Percentiles rank a stretch among this genome's conserved stretches.
These are phyloP conservation scores for Drosophila funebris DNA, from an alignment of 1,140 invertebrate genomes.

Conservation along the genomic window DNA sequence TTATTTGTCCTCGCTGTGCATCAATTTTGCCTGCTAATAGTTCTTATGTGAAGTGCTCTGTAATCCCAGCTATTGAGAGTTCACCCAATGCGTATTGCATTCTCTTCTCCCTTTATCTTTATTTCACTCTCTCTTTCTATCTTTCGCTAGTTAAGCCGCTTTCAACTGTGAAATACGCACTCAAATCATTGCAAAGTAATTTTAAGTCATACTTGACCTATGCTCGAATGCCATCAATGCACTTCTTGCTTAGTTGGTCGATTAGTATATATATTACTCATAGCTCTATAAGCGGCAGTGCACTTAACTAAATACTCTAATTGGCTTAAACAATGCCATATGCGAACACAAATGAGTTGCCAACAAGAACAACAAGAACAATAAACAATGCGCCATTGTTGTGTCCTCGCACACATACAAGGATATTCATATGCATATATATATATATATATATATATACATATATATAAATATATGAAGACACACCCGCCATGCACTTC, in stretches of 20 bases:
- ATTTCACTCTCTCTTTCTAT: background rate
- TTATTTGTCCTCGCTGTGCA: too few species aligned
- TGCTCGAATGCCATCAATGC: background rate
- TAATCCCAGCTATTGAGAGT: too few species aligned
- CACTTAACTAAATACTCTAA: slow-evolving; percentile 70
- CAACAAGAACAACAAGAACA: slow-evolving; percentile 36
- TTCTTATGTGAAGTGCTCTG: background rate
- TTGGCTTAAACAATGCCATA: slow-evolving; percentile 73
- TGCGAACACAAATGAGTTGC: slow-evolving; percentile 19
- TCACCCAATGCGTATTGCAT: too few species aligned
- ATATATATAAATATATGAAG: background rate
- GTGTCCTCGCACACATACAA: slow-evolving; percentile 9
- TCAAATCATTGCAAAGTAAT: background rate
- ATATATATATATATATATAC: background rate
- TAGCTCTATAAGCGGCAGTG: slow-evolving; percentile 36
- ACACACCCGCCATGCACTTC: slow-evolving; percentile 57
- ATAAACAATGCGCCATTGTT: slow-evolving; percentile 67
- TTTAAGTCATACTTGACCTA: slow-evolving; percentile 11
- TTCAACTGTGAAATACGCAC: background rate
- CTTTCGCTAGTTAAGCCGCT: background rate
- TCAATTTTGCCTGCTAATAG: background rate
- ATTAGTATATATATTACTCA: slow-evolving; percentile 36
- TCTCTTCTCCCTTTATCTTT: too few species aligned
- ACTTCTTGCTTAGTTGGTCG: background rate
- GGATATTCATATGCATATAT: background rate